Evolutionary conservation across 2,888 invertebrate genomes (phyloP), one percentile per base, ranked within the genome.

Genomic region (Spatulosminthurus flaviceps): DNA sequence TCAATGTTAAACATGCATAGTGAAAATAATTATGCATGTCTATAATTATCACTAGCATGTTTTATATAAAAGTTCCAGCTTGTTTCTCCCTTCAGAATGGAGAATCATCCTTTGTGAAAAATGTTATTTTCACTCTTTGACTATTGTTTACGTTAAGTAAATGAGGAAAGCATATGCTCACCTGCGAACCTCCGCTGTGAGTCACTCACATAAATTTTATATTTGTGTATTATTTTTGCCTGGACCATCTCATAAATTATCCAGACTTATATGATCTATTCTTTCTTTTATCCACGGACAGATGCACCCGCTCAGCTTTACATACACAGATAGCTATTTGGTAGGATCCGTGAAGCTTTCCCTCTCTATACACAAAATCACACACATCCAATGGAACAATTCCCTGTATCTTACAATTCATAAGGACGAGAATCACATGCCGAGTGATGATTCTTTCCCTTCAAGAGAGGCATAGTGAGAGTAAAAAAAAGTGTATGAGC

Each of bases 181-280:
- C 64, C 64, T 64, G 64, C 7, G 64, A 64, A 64, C 24, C 64
- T 24, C 22, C n/a, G 64, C 64, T 64, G n/a, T n/a, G 64, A 22
- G 64, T 64, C 64, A 64, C 24, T 64, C 22, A 26, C 26, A 64
- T 26, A 64, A 26, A 64, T 64, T 64, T 64, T 26, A 64, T 64
- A 64, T 64, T 64, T 64, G 64, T 64, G 64, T n/a, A n/a, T 26
- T 64, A 26, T 24, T 22, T 64, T 64, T 22, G 64, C 26, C 64
- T 64, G 64, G 64, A 64, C 64, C 64, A 64, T 26, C 21, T 64
- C 64, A 64, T 64, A 64, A 64, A 64, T 64, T 64, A 64, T 22
- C 64, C 64, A 64, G 64, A 64, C 64, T 21, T 64, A 64, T 64
- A 64, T 64, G 22, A 64, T 64, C 22, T 24, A 64, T 64, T 64